Base-by-base conservation (phyloP, 2,797 vertebrate species). In the Kryptopterus vitreolus region DNA sequence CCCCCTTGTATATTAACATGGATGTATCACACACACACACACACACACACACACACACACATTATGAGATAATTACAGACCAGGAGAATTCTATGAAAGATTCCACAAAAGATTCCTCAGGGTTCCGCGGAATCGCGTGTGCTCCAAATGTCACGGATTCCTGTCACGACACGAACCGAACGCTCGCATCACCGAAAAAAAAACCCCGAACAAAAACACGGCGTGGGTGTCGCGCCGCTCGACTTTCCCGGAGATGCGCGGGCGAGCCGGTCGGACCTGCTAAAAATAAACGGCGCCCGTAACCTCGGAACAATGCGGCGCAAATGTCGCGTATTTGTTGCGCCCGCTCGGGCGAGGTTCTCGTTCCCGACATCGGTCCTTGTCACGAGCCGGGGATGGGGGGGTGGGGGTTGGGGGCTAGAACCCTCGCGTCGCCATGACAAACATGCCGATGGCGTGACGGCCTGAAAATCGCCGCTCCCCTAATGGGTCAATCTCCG, bases 201-300 rank as follows among this genome's bases (percentile, higher is more conserved):
- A n/a, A n/a, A n/a, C n/a, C n/a, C n/a, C n/a, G n/a, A n/a, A 29
- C 5, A 68, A 78, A 81, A 79, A 85, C 69, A 38, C 13, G 1
- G 22, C 61, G 15, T n/a, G n/a, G n/a, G n/a, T n/a, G n/a, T n/a
- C n/a, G 1, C 3, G 38, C 82, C 89, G 78, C 0, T 10, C 70
- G 77, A 87, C 82, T 88, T 85, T n/a, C n/a, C 90, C 88, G 84
- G 86, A 86, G 83, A 88, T 82, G 85, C 86, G 88, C 88, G 84
- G 87, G 89, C 90, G 88, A 85, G 83, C 84, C 89, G 84, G 87
- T 88, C 80, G 87, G 87, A 77, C 86, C 85, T 80, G 89, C 90
- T 91, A 92, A 91, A 92, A 92, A 94, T 91, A 92, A 83, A 78
- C 55, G 81, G 65, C 87, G 89, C 69, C 77, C 84, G 86, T 88